These are phyloP conservation scores for Uloborus diversus DNA, from an alignment of 1,140 invertebrate species.

Conservation along the genomic window DNA sequence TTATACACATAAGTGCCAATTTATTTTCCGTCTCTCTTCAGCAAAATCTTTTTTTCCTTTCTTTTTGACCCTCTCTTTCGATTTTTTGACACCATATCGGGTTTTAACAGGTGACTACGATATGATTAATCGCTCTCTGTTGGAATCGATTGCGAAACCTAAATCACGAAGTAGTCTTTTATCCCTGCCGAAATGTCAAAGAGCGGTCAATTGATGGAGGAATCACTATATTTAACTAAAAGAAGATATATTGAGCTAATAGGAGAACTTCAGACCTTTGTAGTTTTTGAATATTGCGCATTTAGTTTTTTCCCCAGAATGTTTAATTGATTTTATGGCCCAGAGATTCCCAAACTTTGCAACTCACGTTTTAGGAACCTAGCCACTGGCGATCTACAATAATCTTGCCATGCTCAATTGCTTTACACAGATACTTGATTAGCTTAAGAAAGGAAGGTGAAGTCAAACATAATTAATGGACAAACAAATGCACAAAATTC, in stretches of 20 bases:
- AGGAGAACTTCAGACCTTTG: too few relatives aligned
- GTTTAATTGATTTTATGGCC: too few relatives aligned
- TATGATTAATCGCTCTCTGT: constrained; percentile 48
- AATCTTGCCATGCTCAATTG: too few relatives aligned
- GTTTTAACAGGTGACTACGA: constrained; percentile 51
- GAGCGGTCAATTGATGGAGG: constrained; percentile 33
- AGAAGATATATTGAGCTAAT: neutral
- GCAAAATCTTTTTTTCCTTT: constrained; percentile 9
- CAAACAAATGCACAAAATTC: too few relatives aligned
- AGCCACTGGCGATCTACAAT: too few relatives aligned
- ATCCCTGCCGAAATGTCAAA: neutral
- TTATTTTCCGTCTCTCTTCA: constrained; percentile 30
- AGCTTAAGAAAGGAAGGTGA: too few relatives aligned
- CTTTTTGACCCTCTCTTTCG: constrained; percentile 16
- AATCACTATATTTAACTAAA: neutral
- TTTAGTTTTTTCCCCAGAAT: too few relatives aligned
- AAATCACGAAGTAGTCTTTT: constrained; percentile 2
- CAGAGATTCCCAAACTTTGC: too few relatives aligned
- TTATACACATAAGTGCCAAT: constrained; percentile 38
- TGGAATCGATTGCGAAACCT: constrained; percentile 39
- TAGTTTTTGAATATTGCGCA: too few relatives aligned
- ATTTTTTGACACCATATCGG: constrained; percentile 48
- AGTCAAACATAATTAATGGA: too few relatives aligned
- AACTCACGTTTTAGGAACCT: too few relatives aligned
- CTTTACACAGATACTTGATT: too few relatives aligned